Evolutionary conservation across 2,797 vertebrate genomes (phyloP), one percentile per base, ranked within the genome.

Genomic region (Ciconia nigra): DNA sequence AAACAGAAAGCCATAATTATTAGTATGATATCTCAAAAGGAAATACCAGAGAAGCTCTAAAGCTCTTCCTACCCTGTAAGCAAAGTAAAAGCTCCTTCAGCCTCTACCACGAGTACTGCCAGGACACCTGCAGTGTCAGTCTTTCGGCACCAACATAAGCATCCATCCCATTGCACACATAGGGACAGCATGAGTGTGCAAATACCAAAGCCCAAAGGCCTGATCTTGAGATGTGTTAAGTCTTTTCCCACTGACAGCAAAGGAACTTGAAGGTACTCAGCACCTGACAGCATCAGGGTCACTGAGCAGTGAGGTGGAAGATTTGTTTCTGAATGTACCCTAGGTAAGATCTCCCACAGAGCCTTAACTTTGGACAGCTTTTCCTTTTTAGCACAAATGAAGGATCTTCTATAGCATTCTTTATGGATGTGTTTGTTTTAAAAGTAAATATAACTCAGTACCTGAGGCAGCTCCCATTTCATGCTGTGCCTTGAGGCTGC

Each of bases 361-460:
- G 78, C 55, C 57, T 52, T 74, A 78, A 49, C 21, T 93, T 77
- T 21, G 54, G 33, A 62, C 35, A 80, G 49, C 18, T 82, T 78
- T 74, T 58, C 28, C 26, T 79, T 95, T 92, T 65, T 35, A 85
- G 59, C 46, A 84, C 58, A 91, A 90, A 83, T 46, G 39, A 51
- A 71, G 10, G 0, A 61, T 55, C 70, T 62, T 42, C 71, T 62
- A 4, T 3, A 61, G 42, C 58, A 58, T 42, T 86, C 39, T 86
- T 93, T 28, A 72, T 21, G 51, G 61, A 83, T 15, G 24, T 35
- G 54, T 47, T 96, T 91, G 54, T 47, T 96, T 91, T 88, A 58
- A 93, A 93, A 90, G 59, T 51, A 93, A 95, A 95, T 84, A 47
- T 47, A 88, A 91, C 66, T 77, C 59, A 39, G 58, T 46, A 95